Conservation (phyloP, 2,797 vertebrate genomes). For the Parauchenoglanis punctatus region DNA sequence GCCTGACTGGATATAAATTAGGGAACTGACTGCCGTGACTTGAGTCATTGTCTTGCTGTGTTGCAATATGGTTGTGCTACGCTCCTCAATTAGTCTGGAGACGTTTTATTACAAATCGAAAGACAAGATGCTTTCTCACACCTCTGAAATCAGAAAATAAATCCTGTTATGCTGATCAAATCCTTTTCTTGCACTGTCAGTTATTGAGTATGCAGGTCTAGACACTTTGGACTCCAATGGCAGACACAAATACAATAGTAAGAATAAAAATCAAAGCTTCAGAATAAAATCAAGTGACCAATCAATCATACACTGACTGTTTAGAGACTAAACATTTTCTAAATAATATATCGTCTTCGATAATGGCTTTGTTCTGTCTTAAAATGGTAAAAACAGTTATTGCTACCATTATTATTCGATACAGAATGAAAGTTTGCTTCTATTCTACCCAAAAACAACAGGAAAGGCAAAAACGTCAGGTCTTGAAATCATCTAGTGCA, state of each 20-base stretch:
- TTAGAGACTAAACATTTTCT: background rate
- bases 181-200: constrained; percentile 10
- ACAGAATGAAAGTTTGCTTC: background rate
- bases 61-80: background rate
- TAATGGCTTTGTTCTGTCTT: background rate
- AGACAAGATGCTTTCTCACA: background rate
- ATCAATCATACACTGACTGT: background rate
- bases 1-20: constrained; percentile 43
- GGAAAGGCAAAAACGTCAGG: background rate
- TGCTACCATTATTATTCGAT: background rate
- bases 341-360: background rate
- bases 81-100: constrained; percentile 19
- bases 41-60: constrained; percentile 18
- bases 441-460: background rate
- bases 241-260: constrained; percentile 10
- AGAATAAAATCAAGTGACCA: background rate
- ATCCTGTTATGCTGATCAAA: constrained; percentile 23
- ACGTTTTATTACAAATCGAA: constrained; percentile 3
- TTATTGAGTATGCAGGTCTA: background rate
- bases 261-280: background rate
- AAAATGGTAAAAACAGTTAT: background rate
- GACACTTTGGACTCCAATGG: background rate
- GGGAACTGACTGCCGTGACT: background rate
- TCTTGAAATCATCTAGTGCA: background rate
- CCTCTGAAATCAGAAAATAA: constrained; percentile 8